Percentiles rank a stretch among this genome's conserved stretches.
Evolutionary conservation across 2,888 invertebrate species (phyloP).

Genomic region (Leptinotarsa peninsularis): DNA sequence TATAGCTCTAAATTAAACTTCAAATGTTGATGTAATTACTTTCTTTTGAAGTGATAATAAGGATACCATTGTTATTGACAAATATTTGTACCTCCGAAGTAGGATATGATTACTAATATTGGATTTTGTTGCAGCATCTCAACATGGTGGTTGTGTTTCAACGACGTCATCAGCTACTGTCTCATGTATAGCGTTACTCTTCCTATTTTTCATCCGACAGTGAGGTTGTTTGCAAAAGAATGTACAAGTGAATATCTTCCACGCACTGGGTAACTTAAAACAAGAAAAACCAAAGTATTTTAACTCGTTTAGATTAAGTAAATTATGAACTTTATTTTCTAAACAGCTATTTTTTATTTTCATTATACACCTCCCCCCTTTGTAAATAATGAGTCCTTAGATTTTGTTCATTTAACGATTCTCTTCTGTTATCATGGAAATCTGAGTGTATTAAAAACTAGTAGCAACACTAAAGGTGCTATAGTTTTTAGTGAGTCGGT

Average conservation of each 20-base stretch:
- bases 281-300: slow-evolving; percentile 58
- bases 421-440: slow-evolving; percentile 40
- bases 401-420: slow-evolving; percentile 43
- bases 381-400: slow-evolving; percentile 43
- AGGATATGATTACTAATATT: not conserved
- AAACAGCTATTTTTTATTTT: slow-evolving; percentile 35
- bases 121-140: slow-evolving; percentile 45
- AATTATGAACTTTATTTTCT: slow-evolving; percentile 43
- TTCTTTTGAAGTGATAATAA: too few relatives aligned
- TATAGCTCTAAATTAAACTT: too few relatives aligned
- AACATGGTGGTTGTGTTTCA: slow-evolving; percentile 36
- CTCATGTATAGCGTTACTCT: slow-evolving; percentile 52
- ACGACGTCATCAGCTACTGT: slow-evolving; percentile 47
- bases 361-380: slow-evolving; percentile 36
- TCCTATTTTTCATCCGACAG: slow-evolving; percentile 45
- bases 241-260: slow-evolving; percentile 53
- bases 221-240: slow-evolving; percentile 40
- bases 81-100: not conserved
- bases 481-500: slow-evolving; percentile 40
- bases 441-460: slow-evolving; percentile 36
- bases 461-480: slow-evolving; percentile 29
- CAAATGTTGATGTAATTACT: too few relatives aligned
- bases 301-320: slow-evolving; percentile 47
- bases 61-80: too few relatives aligned
- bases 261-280: slow-evolving; percentile 60